Evolutionary conservation across 1,140 invertebrate species (phyloP).

Genomic region (Cecropterus lyciades): DNA sequence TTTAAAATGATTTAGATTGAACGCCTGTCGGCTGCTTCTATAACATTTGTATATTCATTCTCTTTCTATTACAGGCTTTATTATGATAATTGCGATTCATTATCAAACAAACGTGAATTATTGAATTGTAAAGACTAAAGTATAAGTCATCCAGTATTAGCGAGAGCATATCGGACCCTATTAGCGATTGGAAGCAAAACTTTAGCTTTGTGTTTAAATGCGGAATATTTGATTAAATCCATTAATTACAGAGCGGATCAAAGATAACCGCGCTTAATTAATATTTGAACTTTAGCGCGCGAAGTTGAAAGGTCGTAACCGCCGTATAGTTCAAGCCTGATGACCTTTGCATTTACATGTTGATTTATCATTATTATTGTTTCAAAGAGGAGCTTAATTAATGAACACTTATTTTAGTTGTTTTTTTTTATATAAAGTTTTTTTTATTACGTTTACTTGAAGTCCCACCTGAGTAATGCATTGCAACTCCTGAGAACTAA

Average conservation of each 20-base stretch:
- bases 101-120: too few species aligned
- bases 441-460: too few species aligned
- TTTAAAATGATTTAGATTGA: too few species aligned
- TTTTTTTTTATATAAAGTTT: too few species aligned
- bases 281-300: constrained; percentile 40
- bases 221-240: constrained; percentile 50
- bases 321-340: background rate
- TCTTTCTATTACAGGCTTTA: too few species aligned
- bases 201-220: constrained; percentile 31
- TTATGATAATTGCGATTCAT: too few species aligned
- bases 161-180: constrained; percentile 11
- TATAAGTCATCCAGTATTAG: background rate
- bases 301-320: constrained; percentile 21
- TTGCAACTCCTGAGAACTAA: too few species aligned
- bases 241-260: constrained; percentile 47
- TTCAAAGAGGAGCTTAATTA: too few species aligned
- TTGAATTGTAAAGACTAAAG: background rate
- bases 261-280: constrained; percentile 54
- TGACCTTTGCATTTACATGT: background rate
- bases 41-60: too few species aligned
- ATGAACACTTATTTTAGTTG: too few species aligned
- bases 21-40: too few species aligned
- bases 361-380: background rate
- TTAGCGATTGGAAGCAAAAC: constrained; percentile 21
- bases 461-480: too few species aligned